phyloP scores from a whole-genome alignment of 2,797 vertebrate species.

The Hypotaenidia philippensis region DNA sequence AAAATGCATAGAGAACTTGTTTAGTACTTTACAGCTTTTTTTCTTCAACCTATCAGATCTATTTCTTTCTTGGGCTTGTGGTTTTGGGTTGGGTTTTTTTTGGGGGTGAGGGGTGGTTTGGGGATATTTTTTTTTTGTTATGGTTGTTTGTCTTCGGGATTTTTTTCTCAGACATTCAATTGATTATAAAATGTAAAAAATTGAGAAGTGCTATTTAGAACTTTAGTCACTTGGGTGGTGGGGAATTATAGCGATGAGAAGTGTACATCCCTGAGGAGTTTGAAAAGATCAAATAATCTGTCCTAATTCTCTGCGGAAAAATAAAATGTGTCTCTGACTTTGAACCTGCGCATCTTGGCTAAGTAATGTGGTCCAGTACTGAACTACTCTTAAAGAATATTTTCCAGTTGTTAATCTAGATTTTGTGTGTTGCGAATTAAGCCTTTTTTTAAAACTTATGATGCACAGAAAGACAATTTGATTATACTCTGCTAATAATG shows the following conservation, averaged over 20 bases:
- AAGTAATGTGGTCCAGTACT: background rate
- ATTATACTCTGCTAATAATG: background rate
- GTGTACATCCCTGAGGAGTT: background rate
- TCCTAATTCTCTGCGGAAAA: background rate
- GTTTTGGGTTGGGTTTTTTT: too few relatives aligned
- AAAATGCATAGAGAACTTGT: background rate
- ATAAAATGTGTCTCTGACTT: background rate
- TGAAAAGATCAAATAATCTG: background rate
- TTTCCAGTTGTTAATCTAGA: background rate
- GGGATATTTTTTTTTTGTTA: too few relatives aligned
- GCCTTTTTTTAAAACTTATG: rapidly evolving
- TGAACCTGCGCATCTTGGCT: background rate
- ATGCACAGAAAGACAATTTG: background rate
- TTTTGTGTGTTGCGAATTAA: background rate
- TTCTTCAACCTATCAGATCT: background rate
- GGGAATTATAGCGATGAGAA: background rate
- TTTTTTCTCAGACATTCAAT: background rate
- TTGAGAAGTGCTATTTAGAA: background rate
- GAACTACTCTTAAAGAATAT: background rate
- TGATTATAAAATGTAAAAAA: background rate
- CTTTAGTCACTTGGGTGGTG: background rate
- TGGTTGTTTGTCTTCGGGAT: background rate
- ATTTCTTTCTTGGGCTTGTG: background rate
- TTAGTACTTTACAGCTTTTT: background rate
- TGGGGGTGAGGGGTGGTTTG: too few relatives aligned